Conservation (phyloP, 2,113 vertebrate genomes). For the Emberiza fucata region DNA sequence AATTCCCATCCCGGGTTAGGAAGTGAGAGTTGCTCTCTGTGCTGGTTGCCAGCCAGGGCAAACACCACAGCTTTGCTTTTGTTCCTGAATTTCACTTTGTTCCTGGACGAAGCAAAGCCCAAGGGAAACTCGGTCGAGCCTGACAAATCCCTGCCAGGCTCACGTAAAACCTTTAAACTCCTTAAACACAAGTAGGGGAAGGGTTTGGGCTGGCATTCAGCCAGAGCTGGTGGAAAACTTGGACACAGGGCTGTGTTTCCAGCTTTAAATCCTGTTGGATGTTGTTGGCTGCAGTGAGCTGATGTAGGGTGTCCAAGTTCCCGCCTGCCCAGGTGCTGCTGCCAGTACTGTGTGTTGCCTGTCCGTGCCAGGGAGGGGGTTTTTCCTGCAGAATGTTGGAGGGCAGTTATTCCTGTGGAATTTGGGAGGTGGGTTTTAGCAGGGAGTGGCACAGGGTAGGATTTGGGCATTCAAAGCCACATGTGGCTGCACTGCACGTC, state of each 20-base stretch:
- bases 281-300: background rate
- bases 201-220: background rate
- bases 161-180: background rate
- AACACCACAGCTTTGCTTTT: background rate
- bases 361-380: background rate
- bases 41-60: background rate
- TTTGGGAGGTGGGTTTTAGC: background rate
- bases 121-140: background rate
- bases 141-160: background rate
- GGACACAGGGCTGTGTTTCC: background rate
- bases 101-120: background rate
- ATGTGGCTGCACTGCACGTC: background rate
- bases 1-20: background rate
- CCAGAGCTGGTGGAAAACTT: background rate
- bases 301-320: background rate
- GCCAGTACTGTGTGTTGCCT: background rate
- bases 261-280: background rate
- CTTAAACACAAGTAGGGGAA: background rate
- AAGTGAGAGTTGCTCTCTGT: accelerated
- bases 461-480: background rate
- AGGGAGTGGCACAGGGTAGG: background rate
- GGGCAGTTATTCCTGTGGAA: background rate
- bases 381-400: background rate
- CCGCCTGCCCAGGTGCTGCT: background rate
- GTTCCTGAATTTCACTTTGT: conserved; percentile 15